Evolutionary conservation across 2,113 vertebrate species (phyloP).

Genomic region (Gopherus flavomarginatus): DNA sequence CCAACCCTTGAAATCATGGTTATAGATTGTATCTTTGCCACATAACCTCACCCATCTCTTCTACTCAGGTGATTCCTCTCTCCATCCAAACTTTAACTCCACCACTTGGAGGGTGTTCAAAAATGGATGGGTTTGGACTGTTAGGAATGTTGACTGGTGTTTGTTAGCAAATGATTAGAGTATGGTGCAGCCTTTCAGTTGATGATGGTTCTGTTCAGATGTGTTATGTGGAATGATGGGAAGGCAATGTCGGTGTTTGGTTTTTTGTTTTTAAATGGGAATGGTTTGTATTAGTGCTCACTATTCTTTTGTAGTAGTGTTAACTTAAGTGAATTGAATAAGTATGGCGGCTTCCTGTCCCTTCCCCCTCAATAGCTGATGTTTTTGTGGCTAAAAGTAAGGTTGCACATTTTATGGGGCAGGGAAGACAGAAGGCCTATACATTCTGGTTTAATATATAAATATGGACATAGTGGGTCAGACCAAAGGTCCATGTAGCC

Average conservation of each 20-base stretch:
- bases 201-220: not conserved
- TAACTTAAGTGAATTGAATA: not conserved
- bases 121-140: constrained; percentile 21
- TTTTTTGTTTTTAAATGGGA: not conserved
- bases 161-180: constrained; percentile 38
- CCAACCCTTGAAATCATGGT: constrained; percentile 58
- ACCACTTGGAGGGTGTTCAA: constrained; percentile 22
- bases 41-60: constrained; percentile 36
- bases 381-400: not conserved
- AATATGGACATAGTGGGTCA: too few relatives aligned
- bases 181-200: not conserved
- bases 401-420: not conserved
- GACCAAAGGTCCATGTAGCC: too few relatives aligned
- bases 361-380: not conserved
- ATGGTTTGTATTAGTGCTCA: not conserved
- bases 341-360: not conserved
- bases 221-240: not conserved
- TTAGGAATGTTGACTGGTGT: constrained; percentile 25
- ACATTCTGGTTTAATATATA: not conserved
- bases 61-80: constrained; percentile 7
- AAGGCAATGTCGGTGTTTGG: not conserved
- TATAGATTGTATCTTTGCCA: constrained; percentile 46
- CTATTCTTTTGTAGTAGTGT: not conserved
- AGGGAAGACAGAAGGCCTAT: not conserved
- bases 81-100: constrained; percentile 31